phyloP scores from a whole-genome alignment of 2,797 vertebrate species.

The Macropus fuliginosus region DNA sequence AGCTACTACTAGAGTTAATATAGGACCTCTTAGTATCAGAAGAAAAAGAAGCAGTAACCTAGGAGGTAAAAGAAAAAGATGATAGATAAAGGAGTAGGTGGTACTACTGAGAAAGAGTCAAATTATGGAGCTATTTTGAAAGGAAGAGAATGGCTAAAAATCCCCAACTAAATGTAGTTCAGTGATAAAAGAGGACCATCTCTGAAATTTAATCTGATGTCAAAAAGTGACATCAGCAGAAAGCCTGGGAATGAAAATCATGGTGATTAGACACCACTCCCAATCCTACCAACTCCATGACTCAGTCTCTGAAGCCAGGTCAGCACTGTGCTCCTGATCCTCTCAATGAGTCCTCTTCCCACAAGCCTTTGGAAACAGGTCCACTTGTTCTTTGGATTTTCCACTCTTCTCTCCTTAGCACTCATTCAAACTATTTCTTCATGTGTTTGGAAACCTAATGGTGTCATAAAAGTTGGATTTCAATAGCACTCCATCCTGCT shows the following conservation, averaged over 20 bases:
- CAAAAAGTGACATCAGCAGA: neutral
- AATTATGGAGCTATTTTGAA: neutral
- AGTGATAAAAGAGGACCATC: neutral
- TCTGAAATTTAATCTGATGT: neutral
- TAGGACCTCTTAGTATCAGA: neutral
- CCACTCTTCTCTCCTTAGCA: neutral
- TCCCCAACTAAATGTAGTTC: neutral
- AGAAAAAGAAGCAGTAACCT: neutral
- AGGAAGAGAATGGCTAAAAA: neutral
- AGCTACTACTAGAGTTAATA: neutral
- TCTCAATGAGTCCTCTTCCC: neutral
- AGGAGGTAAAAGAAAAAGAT: neutral
- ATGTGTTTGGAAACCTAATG: neutral
- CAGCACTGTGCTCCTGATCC: neutral
- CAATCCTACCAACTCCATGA: neutral
- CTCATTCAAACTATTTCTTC: neutral
- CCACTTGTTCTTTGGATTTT: neutral
- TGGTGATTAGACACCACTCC: neutral
- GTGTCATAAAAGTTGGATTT: neutral
- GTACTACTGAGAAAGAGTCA: neutral
- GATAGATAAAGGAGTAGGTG: neutral
- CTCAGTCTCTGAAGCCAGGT: neutral
- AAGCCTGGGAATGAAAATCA: neutral
- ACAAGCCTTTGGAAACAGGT: neutral
- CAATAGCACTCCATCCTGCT: neutral